phyloP scores from a whole-genome alignment of 2,888 invertebrate genomes.

The Sinelater perroti region DNA sequence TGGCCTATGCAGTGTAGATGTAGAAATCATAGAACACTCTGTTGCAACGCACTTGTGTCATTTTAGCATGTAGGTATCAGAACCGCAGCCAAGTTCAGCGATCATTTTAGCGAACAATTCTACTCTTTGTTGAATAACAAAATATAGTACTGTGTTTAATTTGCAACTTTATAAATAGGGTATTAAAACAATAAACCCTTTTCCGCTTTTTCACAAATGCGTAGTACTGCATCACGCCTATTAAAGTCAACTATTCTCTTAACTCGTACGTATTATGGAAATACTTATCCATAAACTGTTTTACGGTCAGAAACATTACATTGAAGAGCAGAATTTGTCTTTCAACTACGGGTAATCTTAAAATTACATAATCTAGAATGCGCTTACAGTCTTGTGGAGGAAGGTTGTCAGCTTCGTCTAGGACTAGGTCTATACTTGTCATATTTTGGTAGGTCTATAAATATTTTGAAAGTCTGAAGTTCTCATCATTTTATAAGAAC shows the following conservation, averaged over 20 bases:
- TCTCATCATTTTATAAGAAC: constrained; percentile 99
- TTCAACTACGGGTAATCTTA: constrained; percentile 88
- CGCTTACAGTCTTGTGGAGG: constrained; percentile 98
- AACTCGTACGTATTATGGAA: constrained; percentile 98
- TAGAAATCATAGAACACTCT: constrained; percentile 99
- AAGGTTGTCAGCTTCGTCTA: constrained; percentile 99
- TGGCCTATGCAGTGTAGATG: constrained; percentile 99
- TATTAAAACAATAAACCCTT: constrained; percentile 99
- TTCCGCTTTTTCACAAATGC: constrained; percentile 99
- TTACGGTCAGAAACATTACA: constrained; percentile 99
- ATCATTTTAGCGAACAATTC: constrained; percentile 99
- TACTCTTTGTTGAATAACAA: constrained; percentile 99
- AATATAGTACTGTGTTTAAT: constrained; percentile 99
- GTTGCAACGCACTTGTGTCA: constrained; percentile 99
- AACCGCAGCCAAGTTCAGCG: constrained; percentile 99
- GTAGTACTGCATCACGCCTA: constrained; percentile 99
- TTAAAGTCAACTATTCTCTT: constrained; percentile 99
- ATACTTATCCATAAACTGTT: constrained; percentile 99
- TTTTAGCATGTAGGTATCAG: constrained; percentile 99
- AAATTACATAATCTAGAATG: constrained; percentile 98
- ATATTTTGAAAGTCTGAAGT: constrained; percentile 98
- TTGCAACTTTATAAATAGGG: constrained; percentile 99
- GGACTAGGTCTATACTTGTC: constrained; percentile 93
- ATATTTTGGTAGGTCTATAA: constrained; percentile 98
- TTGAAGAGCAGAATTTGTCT: constrained; percentile 98